These are phyloP conservation scores for Drosophila birchii DNA, from an alignment of 2,888 invertebrate species.

Conservation along the genomic window DNA sequence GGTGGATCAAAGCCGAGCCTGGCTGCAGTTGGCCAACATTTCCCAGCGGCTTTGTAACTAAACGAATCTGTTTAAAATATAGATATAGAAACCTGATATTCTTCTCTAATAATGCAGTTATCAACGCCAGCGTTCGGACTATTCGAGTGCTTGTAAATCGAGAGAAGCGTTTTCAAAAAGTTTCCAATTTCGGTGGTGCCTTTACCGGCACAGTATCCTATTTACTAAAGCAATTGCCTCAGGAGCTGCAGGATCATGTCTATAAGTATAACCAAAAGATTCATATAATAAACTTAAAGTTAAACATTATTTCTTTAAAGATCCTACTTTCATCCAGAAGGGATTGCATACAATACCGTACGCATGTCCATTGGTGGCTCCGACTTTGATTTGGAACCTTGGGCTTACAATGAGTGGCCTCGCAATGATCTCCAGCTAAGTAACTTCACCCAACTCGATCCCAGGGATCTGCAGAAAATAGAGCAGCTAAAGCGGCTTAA, in stretches of 20 bases:
- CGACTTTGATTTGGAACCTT: constrained; percentile 93
- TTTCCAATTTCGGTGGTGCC: constrained; percentile 94
- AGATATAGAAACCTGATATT: neutral
- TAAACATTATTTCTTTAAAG: constrained; percentile 84
- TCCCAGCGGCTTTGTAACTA: constrained; percentile 52
- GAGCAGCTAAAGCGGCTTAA: constrained; percentile 80
- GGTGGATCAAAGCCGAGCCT: constrained; percentile 61
- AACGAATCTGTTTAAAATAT: neutral
- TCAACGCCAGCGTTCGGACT: constrained; percentile 50
- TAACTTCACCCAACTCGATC: constrained; percentile 86
- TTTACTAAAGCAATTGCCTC: constrained; percentile 72
- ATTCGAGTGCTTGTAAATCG: constrained; percentile 68
- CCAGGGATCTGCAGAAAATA: constrained; percentile 81
- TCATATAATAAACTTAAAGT: no score
- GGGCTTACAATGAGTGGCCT: constrained; percentile 90
- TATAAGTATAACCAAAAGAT: constrained; percentile 71
- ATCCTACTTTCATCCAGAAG: constrained; percentile 89
- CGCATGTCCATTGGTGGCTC: constrained; percentile 94
- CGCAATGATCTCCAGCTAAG: constrained; percentile 87
- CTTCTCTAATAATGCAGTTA: constrained; percentile 29
- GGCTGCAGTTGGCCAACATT: constrained; percentile 66
- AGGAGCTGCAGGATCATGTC: constrained; percentile 78
- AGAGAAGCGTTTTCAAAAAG: constrained; percentile 87
- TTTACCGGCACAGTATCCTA: constrained; percentile 89
- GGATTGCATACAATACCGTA: constrained; percentile 91